These are phyloP conservation scores for Anseranas semipalmata DNA, from an alignment of 2,113 vertebrate genomes.

Conservation along the genomic window DNA sequence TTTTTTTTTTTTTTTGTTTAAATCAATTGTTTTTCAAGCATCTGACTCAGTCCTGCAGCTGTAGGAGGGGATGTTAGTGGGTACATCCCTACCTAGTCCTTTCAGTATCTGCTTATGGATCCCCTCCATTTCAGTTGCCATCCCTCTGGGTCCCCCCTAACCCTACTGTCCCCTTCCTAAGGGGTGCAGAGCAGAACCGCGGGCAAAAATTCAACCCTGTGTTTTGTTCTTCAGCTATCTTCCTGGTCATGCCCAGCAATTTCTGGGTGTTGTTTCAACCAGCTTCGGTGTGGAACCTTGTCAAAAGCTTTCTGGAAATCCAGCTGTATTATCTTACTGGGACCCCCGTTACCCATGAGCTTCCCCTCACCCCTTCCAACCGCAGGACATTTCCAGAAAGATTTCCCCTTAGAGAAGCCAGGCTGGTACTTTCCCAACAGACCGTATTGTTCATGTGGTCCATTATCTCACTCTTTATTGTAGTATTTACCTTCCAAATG, in stretches of 20 bases:
- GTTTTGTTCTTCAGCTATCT: background rate
- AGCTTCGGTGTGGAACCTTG: background rate
- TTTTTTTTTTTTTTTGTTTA: background rate
- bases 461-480: background rate
- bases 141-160: background rate
- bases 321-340: background rate
- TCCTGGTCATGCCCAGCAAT: background rate
- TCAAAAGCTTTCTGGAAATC: background rate
- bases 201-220: background rate
- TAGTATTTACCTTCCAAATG: background rate
- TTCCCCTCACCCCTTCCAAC: background rate
- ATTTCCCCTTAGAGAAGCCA: background rate
- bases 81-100: background rate
- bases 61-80: rapidly evolving
- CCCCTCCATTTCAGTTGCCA: background rate
- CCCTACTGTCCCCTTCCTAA: background rate
- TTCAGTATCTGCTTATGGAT: background rate
- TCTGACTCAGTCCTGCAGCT: background rate
- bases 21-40: background rate
- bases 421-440: background rate
- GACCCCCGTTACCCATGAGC: background rate
- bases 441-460: background rate
- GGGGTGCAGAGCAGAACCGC: background rate
- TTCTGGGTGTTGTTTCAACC: background rate
- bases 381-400: background rate